These are phyloP conservation scores for Urocyon cinereoargenteus DNA, from an alignment of 2,797 vertebrate genomes.

Conservation along the genomic window DNA sequence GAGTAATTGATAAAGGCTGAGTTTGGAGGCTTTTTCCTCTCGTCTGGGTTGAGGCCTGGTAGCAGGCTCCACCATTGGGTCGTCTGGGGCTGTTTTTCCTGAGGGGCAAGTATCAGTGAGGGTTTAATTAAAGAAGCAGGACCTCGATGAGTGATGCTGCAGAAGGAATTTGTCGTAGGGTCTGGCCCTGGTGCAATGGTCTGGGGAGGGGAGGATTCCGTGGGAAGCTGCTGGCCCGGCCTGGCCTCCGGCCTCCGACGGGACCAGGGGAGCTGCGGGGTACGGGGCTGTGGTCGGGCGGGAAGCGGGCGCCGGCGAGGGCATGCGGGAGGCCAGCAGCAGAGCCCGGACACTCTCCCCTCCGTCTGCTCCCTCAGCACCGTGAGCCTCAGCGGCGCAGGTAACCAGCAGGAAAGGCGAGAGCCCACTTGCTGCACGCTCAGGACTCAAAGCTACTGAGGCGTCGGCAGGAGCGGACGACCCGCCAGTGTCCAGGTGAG, in stretches of 20 bases:
- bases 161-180: not conserved
- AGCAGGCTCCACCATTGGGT: not conserved
- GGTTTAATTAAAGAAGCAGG: conserved; percentile 2
- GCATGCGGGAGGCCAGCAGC: not conserved
- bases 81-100: not conserved
- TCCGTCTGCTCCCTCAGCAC: not conserved
- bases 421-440: not conserved
- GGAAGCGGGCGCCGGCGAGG: not conserved
- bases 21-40: not conserved
- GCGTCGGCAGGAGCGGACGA: not conserved
- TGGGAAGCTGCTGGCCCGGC: not conserved
- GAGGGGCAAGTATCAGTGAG: not conserved
- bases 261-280: not conserved
- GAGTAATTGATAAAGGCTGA: not conserved
- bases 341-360: not conserved
- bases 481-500: not conserved
- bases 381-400: not conserved
- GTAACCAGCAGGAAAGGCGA: not conserved
- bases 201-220: not conserved
- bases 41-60: no score
- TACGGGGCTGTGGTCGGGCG: not conserved
- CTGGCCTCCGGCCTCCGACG: not conserved
- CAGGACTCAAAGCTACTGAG: not conserved
- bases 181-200: not conserved
- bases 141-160: not conserved